Percentiles rank a stretch among this genome's conserved stretches.
Conservation (phyloP, 1,140 invertebrate species). For the Sminthurides bifidus region DNA sequence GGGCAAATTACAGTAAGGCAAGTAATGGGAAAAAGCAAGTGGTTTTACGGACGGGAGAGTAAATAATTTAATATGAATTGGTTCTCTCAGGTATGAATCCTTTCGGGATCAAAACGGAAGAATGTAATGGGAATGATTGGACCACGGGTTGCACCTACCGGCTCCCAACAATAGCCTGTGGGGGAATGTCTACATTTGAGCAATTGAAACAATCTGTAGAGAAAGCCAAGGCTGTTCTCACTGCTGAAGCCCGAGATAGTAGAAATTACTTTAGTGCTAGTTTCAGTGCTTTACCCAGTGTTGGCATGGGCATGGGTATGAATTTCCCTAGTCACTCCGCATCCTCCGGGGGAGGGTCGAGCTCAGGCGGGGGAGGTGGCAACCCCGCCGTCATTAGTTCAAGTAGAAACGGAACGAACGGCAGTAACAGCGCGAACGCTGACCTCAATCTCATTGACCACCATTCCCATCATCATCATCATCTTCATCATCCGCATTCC, state of each 20-base stretch:
- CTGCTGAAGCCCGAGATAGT: slow-evolving; percentile 25
- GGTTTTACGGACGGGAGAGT: no score
- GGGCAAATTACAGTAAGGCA: no score
- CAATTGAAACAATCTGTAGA: slow-evolving; percentile 77
- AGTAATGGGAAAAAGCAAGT: no score
- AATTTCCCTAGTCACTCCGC: slow-evolving; percentile 7
- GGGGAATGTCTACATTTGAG: slow-evolving; percentile 56
- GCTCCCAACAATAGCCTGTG: slow-evolving; percentile 39
- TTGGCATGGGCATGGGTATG: slow-evolving; percentile 25
- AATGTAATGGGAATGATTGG: slow-evolving; percentile 49
- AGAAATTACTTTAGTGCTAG: slow-evolving; percentile 31
- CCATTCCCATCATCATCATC: slow-evolving; percentile 12
- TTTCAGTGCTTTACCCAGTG: slow-evolving; percentile 28
- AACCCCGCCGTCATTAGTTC: background rate
- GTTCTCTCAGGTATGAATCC: slow-evolving; percentile 28
- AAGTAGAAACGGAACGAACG: background rate
- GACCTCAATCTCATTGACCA: slow-evolving; percentile 20
- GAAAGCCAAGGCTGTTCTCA: slow-evolving; percentile 69
- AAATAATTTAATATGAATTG: no score
- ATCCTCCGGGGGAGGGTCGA: background rate
- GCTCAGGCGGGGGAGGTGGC: slow-evolving; percentile 1
- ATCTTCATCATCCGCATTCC: slow-evolving; percentile 19
- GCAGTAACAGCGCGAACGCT: slow-evolving; percentile 1
- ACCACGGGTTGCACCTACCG: slow-evolving; percentile 48
- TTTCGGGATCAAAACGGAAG: slow-evolving; percentile 42